Percentiles rank a stretch among this genome's conserved stretches.
Conservation (phyloP, 2,888 invertebrate genomes). For the Yponomeuta plumbellus region DNA sequence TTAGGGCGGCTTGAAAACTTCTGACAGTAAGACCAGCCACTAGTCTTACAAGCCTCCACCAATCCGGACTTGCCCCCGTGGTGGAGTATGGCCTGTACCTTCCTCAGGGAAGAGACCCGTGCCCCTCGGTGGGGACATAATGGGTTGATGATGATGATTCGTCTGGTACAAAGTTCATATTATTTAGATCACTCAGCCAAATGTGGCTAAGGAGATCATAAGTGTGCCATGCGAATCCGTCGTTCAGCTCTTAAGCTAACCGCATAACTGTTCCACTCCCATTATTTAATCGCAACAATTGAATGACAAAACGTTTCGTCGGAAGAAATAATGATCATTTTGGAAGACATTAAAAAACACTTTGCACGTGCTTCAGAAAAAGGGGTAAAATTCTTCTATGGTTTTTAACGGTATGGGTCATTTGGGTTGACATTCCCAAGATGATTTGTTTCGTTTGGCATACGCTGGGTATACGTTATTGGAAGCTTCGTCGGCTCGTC, state of each 20-base stretch:
- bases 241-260: neutral
- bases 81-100: too few species aligned
- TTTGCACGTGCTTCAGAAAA: conserved; percentile 20
- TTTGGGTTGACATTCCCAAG: conserved; percentile 20
- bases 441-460: neutral
- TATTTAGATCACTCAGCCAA: neutral
- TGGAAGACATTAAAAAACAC: conserved; percentile 26
- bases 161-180: too few species aligned
- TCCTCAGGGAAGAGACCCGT: too few species aligned
- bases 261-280: conserved; percentile 5
- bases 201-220: neutral
- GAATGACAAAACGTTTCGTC: conserved; percentile 7
- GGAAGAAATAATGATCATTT: conserved; percentile 5
- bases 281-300: conserved; percentile 10
- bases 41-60: too few species aligned
- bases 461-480: too few species aligned
- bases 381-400: neutral
- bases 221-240: neutral
- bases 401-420: conserved; percentile 22
- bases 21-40: too few species aligned
- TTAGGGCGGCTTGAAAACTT: too few species aligned
- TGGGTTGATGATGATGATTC: too few species aligned
- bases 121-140: too few species aligned
- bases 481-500: too few species aligned
- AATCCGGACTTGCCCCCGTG: too few species aligned